Base-by-base conservation (phyloP, 2,888 invertebrate genomes). In the Alloscopus bannaensis region DNA sequence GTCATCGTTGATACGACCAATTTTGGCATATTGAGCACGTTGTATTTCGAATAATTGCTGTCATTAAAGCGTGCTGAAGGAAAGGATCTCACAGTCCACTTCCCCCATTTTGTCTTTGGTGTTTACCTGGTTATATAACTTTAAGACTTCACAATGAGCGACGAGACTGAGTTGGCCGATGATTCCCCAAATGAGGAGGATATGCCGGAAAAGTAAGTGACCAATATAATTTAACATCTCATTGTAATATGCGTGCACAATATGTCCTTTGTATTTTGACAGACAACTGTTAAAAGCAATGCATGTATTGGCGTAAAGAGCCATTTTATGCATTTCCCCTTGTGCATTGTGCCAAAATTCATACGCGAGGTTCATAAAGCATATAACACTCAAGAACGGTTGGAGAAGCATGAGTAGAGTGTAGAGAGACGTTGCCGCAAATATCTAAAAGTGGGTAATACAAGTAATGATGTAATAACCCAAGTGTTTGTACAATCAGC, bases 111-210 rank as follows among this genome's bases (percentile, higher is more conserved):
- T 18, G 26, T 47, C 11, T 59, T 20, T 57, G 24, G 26, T 62
- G n/a, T 40, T 36, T 2, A 40, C 20, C 24, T 40, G 20, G 22
- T 6, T 18, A 20, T 28, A 47, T 55, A 60, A 60, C 60, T 60
- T 18, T 40, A 24, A 52, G 24, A 22, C 3, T 11, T 6, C 31
- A 83, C 69, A 45, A 85, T 85, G 85, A 85, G 85, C 80, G 85
- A 85, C 66, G 85, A 85, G 77, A 85, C 85, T 57, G 84, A 84
- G 79, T 80, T 84, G 66, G 84, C 87, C 87, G 90, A 90, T 80
- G 90, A 91, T 84, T 91, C 91, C 80, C 92, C 92, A 87, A 92
- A 92, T 83, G 93, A 94, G 50, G 93, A 93, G 62, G 94, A 94
- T 86, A 93, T 93, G 68, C 93, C 93, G 50, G 83, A 83, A 77